These are phyloP conservation scores for Andricus quercusramuli DNA, from an alignment of 2,888 invertebrate species.

Conservation along the genomic window DNA sequence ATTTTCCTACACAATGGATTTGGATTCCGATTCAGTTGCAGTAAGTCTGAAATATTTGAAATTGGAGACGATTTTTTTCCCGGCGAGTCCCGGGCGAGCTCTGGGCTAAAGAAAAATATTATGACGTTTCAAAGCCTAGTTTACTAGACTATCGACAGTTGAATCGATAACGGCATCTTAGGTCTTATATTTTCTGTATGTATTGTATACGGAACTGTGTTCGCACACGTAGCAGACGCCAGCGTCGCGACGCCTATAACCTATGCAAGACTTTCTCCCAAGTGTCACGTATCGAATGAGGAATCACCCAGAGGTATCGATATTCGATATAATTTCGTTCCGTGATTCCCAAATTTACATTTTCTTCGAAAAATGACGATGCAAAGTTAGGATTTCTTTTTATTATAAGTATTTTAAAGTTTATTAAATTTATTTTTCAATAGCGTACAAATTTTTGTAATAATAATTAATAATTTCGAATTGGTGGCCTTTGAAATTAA, in stretches of 20 bases:
- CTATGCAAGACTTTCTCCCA: conserved; percentile 23
- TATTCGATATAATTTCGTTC: conserved; percentile 32
- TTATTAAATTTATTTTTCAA: not conserved
- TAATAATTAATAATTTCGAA: no score
- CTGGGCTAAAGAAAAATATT: conserved; percentile 21
- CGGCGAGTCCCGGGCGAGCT: not conserved
- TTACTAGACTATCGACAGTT: conserved; percentile 21
- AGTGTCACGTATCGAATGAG: conserved; percentile 34
- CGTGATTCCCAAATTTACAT: not conserved
- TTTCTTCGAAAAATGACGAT: not conserved
- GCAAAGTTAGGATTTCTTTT: not conserved
- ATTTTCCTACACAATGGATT: not conserved
- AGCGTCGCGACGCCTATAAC: conserved; percentile 21
- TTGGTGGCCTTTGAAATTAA: no score
- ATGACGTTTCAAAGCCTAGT: conserved; percentile 14
- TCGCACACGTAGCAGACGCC: conserved; percentile 18
- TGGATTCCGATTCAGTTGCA: not conserved
- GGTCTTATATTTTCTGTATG: not conserved
- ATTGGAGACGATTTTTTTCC: not conserved
- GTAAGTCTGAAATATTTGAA: conserved; percentile 15
- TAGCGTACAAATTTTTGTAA: no score
- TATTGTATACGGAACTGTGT: not conserved
- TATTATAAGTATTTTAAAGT: not conserved
- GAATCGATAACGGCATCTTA: conserved; percentile 30
- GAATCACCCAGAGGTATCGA: conserved; percentile 6